phyloP scores from a whole-genome alignment of 2,888 invertebrate species.

The Drosophila histrio region DNA sequence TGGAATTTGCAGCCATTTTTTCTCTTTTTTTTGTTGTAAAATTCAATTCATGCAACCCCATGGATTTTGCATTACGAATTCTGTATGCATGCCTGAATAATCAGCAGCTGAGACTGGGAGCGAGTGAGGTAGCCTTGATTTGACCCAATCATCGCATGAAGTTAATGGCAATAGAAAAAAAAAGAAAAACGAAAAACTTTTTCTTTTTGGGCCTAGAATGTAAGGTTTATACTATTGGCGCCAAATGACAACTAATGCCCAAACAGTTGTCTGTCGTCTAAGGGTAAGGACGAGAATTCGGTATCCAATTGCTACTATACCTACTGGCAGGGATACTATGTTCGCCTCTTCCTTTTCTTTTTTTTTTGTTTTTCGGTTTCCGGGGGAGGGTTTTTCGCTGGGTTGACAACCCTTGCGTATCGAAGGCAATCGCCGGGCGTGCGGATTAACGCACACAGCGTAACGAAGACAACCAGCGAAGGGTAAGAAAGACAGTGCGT shows the following conservation, averaged over 20 bases:
- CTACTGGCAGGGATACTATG: conserved; percentile 7
- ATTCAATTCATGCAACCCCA: conserved; percentile 1
- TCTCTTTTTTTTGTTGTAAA: too few relatives aligned
- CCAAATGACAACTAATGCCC: conserved; percentile 58
- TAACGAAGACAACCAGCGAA: conserved; percentile 29
- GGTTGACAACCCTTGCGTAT: conserved; percentile 64
- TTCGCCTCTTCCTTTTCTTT: neutral
- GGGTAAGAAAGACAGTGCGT: neutral
- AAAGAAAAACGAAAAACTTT: too few relatives aligned
- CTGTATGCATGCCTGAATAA: conserved; percentile 47
- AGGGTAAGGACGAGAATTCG: neutral
- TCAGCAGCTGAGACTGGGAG: conserved; percentile 17
- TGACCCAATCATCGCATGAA: conserved; percentile 51
- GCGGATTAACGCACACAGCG: conserved; percentile 66
- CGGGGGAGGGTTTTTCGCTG: conserved; percentile 1
- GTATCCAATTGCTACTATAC: conserved; percentile 22
- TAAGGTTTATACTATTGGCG: conserved; percentile 4
- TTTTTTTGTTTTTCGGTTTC: neutral
- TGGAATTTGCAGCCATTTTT: neutral
- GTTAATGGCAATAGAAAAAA: too few relatives aligned
- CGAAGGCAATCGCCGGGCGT: conserved; percentile 57
- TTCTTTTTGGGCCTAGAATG: neutral
- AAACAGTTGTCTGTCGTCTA: conserved; percentile 45
- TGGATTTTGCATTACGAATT: conserved; percentile 42
- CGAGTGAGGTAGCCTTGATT: conserved; percentile 8